phyloP scores from a whole-genome alignment of 2,113 vertebrate species.

The Hypomesus transpacificus region DNA sequence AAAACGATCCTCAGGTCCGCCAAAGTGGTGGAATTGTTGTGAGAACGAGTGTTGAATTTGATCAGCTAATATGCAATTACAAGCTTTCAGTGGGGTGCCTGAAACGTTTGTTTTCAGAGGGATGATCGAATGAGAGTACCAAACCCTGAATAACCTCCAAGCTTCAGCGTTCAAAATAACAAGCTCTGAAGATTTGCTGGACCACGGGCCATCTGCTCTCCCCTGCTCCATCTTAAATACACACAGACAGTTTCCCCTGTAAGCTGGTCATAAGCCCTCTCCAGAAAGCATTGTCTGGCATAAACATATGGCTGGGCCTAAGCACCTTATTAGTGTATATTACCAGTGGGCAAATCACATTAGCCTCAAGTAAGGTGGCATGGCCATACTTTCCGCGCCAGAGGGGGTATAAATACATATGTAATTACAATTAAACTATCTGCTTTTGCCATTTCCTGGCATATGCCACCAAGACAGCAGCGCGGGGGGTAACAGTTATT shows the following conservation, averaged over 20 bases:
- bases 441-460: conserved; percentile 36
- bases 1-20: conserved; percentile 30
- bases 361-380: conserved; percentile 58
- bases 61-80: conserved; percentile 25
- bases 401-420: conserved; percentile 51
- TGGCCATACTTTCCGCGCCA: conserved; percentile 48
- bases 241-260: conserved; percentile 50
- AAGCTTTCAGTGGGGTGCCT: conserved; percentile 11
- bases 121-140: conserved; percentile 17
- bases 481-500: conserved; percentile 19
- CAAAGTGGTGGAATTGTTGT: conserved; percentile 10
- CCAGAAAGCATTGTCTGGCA: conserved; percentile 56
- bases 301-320: conserved; percentile 69
- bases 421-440: conserved; percentile 55
- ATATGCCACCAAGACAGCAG: conserved; percentile 11
- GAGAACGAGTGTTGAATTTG: conserved; percentile 9
- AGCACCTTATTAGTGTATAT: conserved; percentile 71
- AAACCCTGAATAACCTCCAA: conserved; percentile 27
- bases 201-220: conserved; percentile 51
- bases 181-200: conserved; percentile 35
- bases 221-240: conserved; percentile 25
- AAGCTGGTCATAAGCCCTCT: conserved; percentile 55
- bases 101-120: conserved; percentile 7
- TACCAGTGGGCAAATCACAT: conserved; percentile 65
- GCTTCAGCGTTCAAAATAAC: conserved; percentile 36